phyloP scores from a whole-genome alignment of 2,113 vertebrate genomes.

The Aythya baeri region DNA sequence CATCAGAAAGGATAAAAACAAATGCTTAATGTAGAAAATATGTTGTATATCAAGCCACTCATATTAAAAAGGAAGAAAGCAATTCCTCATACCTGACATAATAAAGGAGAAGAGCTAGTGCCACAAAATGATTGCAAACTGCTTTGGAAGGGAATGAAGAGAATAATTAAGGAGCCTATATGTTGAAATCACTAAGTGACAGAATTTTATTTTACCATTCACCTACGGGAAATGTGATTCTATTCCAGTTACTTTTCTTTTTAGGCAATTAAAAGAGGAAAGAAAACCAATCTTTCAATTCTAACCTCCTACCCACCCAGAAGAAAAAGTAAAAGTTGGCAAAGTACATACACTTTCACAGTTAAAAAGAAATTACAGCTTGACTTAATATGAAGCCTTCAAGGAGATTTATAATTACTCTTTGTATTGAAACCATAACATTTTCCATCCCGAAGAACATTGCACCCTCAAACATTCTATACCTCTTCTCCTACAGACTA shows the following conservation, averaged over 20 bases:
- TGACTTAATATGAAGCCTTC: background rate
- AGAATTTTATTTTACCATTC: background rate
- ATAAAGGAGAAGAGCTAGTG: background rate
- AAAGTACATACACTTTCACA: background rate
- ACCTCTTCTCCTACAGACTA: background rate
- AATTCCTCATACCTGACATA: background rate
- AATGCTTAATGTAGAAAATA: background rate
- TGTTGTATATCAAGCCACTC: background rate
- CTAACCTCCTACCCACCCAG: background rate
- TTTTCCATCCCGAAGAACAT: background rate
- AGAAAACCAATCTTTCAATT: conserved; percentile 25
- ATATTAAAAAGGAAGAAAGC: background rate
- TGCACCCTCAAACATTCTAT: background rate
- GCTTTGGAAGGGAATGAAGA: background rate
- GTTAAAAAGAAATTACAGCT: conserved; percentile 28
- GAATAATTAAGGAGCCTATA: background rate
- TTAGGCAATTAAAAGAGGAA: conserved; percentile 37
- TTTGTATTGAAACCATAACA: background rate
- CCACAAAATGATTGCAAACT: background rate
- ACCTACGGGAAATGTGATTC: background rate
- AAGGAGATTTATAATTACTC: conserved; percentile 51
- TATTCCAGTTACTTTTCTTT: background rate
- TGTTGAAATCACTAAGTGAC: background rate
- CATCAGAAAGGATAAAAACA: background rate
- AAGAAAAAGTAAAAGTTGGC: background rate